phyloP scores from a whole-genome alignment of 2,888 invertebrate genomes.

The Syrista parreyssii region DNA sequence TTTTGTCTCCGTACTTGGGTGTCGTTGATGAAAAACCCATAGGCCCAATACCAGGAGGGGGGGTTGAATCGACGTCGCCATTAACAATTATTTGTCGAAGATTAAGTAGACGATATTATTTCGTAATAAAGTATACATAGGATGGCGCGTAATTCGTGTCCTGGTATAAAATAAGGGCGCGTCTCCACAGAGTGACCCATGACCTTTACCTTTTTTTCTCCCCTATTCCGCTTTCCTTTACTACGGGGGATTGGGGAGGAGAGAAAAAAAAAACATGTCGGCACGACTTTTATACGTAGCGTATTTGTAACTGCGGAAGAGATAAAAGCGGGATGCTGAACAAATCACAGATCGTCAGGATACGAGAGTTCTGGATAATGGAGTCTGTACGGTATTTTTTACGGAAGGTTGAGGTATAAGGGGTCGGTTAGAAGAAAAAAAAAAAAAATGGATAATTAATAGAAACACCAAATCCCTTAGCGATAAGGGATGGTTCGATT shows the following conservation, averaged over 20 bases:
- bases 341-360: neutral
- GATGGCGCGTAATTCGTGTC: neutral
- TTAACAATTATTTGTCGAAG: neutral
- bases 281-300: neutral
- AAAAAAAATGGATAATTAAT: neutral
- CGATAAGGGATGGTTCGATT: neutral
- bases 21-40: neutral
- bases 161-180: neutral
- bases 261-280: neutral
- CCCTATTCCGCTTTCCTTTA: neutral
- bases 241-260: neutral
- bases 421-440: neutral
- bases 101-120: neutral
- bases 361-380: neutral
- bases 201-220: neutral
- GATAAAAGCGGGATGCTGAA: neutral
- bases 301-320: neutral
- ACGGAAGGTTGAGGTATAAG: neutral
- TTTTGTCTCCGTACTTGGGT: neutral
- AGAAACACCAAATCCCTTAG: neutral
- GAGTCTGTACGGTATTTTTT: neutral
- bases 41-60: neutral
- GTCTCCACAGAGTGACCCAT: neutral
- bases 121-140: neutral
- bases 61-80: neutral